Conservation (phyloP, 1,140 invertebrate species). For the Mycetomoellerius zeteki region DNA sequence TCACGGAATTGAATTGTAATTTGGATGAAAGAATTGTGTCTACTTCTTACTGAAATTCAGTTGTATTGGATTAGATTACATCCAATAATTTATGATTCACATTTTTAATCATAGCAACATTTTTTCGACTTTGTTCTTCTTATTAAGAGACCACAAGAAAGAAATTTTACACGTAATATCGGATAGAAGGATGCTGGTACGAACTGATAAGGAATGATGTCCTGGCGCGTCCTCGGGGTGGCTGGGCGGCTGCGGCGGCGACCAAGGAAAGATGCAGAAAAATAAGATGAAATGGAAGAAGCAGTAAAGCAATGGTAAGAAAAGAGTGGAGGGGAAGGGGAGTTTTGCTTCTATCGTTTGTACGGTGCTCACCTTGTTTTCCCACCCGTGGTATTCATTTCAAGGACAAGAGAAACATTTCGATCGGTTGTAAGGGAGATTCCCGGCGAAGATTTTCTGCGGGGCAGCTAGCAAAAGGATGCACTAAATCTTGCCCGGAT, state of each 20-base stretch:
- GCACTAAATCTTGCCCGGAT: constrained; percentile 82
- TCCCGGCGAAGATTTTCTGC: constrained; percentile 80
- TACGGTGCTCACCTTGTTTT: constrained; percentile 73
- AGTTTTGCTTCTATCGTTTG: constrained; percentile 57
- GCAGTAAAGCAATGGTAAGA: background rate
- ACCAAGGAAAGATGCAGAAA: constrained; percentile 7
- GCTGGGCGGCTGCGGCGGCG: background rate
- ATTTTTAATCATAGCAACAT: background rate
- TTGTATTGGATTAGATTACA: background rate
- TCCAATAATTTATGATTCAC: background rate
- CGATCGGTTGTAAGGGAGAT: constrained; percentile 82
- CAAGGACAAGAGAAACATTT: constrained; percentile 82
- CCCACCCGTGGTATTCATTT: constrained; percentile 78
- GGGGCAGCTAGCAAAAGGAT: constrained; percentile 78
- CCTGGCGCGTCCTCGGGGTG: constrained; percentile 3
- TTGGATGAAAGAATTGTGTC: background rate
- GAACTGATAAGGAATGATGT: constrained; percentile 18
- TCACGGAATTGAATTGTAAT: background rate
- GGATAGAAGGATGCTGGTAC: background rate
- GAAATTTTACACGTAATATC: background rate
- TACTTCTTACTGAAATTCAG: background rate
- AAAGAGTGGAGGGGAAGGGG: constrained; percentile 25
- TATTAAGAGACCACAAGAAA: background rate
- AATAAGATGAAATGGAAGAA: constrained; percentile 24
- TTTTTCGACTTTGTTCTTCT: background rate